Base-by-base conservation (phyloP, 2,797 vertebrate genomes). In the Picus viridis region DNA sequence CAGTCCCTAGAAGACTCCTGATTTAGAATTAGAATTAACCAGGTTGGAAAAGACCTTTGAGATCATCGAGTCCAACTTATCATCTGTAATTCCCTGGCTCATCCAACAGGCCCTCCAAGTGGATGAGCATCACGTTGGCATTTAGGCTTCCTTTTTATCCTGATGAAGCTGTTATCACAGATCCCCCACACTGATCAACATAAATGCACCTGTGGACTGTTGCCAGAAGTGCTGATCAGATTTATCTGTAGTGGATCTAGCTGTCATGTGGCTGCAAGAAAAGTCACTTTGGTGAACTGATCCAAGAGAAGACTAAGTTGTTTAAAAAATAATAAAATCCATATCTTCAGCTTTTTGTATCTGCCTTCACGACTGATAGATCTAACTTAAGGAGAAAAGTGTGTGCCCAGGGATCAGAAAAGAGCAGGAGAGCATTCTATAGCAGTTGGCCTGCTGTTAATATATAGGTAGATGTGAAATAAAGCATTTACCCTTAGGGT, bases 181-280 rank as follows among this genome's bases (percentile, higher is more conserved):
- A 11, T 82, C 17, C 17, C 32, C 16, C 41, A 7, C 0, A 0
- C 30, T 10, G 32, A 41, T 34, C 2, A 2, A 19, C 84, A 26
- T 61, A 72, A 90, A 68, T 32, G 34, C 36, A 77, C 45, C 8
- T 61, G 29, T 64, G n/a, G 51, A 32, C n/a, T 54, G 36, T 45
- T 90, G 36, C 26, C 41, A 30, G 47, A 64, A 75, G 18, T 9
- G 8, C 19, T 13, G 34, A 36, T 64, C 19, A 39, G n/a, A 14
- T 88, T 34, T 83, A 53, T 39, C 75, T 87, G 47, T 61, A 51
- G 10, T 62, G 22, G 20, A 51, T 75, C 9, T 72, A 20, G 22
- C 16, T 87, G 30, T 75, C 11, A 5, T 27, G 30, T 15, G 26
- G 36, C 23, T 36, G 9, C 12, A 36, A 64, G 43, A 59, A 54